A percentile compares a stretch with the other conserved stretches of the same genome.
Evolutionary conservation across 2,113 vertebrate genomes (phyloP).

Genomic region (Leuciscus idus): DNA sequence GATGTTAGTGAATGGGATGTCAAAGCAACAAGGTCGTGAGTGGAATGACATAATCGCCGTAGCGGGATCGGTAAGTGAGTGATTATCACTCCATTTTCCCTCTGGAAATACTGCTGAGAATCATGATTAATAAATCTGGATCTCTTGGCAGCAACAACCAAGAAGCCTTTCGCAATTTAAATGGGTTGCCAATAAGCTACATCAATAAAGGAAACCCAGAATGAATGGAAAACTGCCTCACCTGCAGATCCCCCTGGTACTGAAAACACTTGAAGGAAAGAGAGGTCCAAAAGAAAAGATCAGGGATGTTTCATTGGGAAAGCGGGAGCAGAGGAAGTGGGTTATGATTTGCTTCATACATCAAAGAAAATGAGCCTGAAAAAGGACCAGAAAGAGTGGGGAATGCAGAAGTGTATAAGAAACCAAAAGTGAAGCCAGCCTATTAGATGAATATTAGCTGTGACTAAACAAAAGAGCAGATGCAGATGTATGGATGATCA

Average conservation of each 20-base stretch:
- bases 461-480: neutral
- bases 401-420: neutral
- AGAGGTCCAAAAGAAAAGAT: slow-evolving; percentile 13
- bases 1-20: neutral
- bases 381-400: neutral
- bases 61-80: neutral
- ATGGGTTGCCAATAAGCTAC: neutral
- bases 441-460: neutral
- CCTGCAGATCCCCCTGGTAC: neutral
- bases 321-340: neutral
- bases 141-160: slow-evolving; percentile 10
- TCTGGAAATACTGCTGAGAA: neutral
- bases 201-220: neutral
- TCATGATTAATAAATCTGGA: neutral
- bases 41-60: neutral
- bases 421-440: neutral
- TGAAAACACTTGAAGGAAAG: neutral
- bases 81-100: neutral
- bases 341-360: neutral
- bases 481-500: neutral
- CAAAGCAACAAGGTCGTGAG: neutral
- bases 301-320: neutral
- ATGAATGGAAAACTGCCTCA: slow-evolving; percentile 8
- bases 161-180: slow-evolving; percentile 16
- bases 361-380: slow-evolving; percentile 10